Evolutionary conservation across 2,888 invertebrate species (phyloP).

Genomic region (Sisyra terminalis): DNA sequence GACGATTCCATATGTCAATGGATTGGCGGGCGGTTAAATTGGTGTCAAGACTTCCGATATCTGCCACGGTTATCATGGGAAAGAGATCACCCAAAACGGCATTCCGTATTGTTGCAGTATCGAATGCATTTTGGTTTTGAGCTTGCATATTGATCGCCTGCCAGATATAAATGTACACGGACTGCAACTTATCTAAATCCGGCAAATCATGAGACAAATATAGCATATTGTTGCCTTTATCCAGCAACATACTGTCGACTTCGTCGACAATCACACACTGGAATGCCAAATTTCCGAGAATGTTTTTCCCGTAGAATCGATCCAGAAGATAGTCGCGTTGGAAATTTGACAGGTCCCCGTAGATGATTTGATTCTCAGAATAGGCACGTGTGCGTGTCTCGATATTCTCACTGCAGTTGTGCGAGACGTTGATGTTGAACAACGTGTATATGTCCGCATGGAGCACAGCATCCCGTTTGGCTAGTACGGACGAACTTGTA

Average conservation of each 20-base stretch:
- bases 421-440: constrained; percentile 17
- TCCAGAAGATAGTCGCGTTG: constrained; percentile 21
- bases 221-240: constrained; percentile 23
- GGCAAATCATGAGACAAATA: constrained; percentile 22
- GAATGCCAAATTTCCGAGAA: constrained; percentile 16
- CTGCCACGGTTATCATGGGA: constrained; percentile 12
- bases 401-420: constrained; percentile 16
- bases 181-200: constrained; percentile 21
- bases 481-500: constrained; percentile 21
- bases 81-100: constrained; percentile 13
- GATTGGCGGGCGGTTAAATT: too few species aligned
- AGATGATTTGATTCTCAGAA: constrained; percentile 16
- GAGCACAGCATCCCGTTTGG: constrained; percentile 16
- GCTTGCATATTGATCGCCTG: constrained; percentile 13
- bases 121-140: constrained; percentile 8
- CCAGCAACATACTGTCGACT: constrained; percentile 26
- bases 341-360: constrained; percentile 20
- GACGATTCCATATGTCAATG: constrained; percentile 12
- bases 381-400: constrained; percentile 16
- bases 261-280: constrained; percentile 23
- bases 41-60: constrained; percentile 11
- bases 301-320: constrained; percentile 19
- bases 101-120: too few species aligned
- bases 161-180: constrained; percentile 21
- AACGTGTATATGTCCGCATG: constrained; percentile 15